phyloP scores from a whole-genome alignment of 2,888 invertebrate species.

The Phymatocera aterrima region DNA sequence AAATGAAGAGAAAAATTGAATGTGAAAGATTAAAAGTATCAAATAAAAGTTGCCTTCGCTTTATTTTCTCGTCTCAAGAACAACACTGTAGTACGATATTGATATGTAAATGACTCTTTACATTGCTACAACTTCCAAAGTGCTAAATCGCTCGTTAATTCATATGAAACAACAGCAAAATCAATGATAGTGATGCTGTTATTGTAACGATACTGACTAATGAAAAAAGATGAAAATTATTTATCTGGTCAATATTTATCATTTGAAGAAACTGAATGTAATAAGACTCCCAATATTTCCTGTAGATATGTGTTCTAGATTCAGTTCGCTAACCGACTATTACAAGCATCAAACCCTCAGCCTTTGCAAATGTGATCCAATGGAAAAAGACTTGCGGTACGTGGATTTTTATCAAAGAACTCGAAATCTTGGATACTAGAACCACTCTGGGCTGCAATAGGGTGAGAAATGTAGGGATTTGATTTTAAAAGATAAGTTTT shows the following conservation, averaged over 20 bases:
- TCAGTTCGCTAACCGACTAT: neutral
- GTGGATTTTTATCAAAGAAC: too few species aligned
- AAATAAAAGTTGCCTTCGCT: neutral
- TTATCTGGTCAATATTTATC: neutral
- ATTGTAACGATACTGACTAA: too few species aligned
- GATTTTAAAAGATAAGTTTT: neutral
- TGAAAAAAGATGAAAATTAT: neutral
- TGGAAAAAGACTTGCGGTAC: too few species aligned
- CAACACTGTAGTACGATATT: neutral
- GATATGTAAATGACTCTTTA: too few species aligned
- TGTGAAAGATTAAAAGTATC: conserved; percentile 20
- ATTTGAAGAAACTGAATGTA: neutral
- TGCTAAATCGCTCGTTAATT: conserved; percentile 2
- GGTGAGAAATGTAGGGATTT: too few species aligned
- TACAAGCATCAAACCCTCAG: neutral
- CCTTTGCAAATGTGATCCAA: neutral
- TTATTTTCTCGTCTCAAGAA: neutral
- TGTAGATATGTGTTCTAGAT: conserved; percentile 8
- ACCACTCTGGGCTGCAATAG: too few species aligned
- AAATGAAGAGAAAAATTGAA: neutral
- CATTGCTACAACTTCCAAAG: neutral
- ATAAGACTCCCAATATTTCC: neutral
- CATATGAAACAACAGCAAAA: neutral
- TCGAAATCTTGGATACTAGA: too few species aligned
- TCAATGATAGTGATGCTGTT: too few species aligned